These are phyloP conservation scores for Solea senegalensis DNA, from an alignment of 2,113 vertebrate genomes.

Conservation along the genomic window DNA sequence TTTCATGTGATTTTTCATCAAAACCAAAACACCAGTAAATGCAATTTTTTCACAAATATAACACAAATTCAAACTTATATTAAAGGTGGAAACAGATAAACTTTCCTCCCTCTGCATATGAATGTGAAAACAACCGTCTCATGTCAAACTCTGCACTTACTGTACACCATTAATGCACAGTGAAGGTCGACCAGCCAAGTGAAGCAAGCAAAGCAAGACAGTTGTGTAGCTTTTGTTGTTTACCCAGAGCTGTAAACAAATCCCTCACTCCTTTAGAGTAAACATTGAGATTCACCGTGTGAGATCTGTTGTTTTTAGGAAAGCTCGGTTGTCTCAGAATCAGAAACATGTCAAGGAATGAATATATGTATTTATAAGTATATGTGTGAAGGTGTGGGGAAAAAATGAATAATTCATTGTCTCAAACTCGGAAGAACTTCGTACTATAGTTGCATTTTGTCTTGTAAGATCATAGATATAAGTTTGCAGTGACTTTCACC, in stretches of 20 bases:
- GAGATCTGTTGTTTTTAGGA: background rate
- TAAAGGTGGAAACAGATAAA: background rate
- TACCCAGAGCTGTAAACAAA: background rate
- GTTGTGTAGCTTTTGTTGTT: background rate
- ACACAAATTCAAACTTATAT: background rate
- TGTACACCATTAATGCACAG: background rate
- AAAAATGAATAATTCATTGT: background rate
- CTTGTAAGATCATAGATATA: background rate
- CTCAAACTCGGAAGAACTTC: background rate
- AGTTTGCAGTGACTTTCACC: background rate
- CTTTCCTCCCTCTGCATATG: background rate
- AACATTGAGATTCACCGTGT: background rate
- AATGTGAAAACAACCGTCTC: background rate
- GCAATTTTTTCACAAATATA: no score
- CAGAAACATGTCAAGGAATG: background rate
- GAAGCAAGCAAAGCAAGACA: background rate
- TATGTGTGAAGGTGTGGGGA: no score
- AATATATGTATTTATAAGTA: background rate
- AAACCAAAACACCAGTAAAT: no score
- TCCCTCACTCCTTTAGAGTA: background rate
- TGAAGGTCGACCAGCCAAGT: slow-evolving; percentile 17
- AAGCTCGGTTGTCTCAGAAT: background rate
- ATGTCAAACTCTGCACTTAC: slow-evolving; percentile 3
- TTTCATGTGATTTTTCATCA: background rate
- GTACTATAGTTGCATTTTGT: background rate